Evolutionary conservation across 1,140 invertebrate species (phyloP).

Genomic region (Saccostrea echinata): DNA sequence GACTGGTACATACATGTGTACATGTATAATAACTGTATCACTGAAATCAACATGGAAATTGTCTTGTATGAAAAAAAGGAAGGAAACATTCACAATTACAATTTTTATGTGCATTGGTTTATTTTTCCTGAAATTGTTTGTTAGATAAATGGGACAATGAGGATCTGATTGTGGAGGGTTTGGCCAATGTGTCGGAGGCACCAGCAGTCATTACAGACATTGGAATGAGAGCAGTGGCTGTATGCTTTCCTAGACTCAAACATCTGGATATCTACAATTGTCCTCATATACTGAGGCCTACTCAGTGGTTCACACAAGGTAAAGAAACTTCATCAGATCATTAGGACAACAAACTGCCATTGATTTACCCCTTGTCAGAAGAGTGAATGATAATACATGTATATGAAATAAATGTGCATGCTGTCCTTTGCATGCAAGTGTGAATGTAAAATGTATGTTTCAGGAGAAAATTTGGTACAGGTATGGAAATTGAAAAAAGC

Average conservation of each 20-base stretch:
- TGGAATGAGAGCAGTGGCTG: constrained; percentile 70
- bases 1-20: too few species aligned
- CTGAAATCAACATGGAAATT: too few species aligned
- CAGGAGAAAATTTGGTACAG: too few species aligned
- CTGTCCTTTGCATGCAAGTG: too few species aligned
- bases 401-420: too few species aligned
- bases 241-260: constrained; percentile 66
- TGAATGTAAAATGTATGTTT: too few species aligned
- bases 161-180: constrained; percentile 63
- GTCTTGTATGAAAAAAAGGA: too few species aligned
- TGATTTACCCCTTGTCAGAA: too few species aligned
- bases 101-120: neutral
- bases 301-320: constrained; percentile 69
- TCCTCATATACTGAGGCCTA: constrained; percentile 70
- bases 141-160: constrained; percentile 70
- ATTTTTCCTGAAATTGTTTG: constrained; percentile 6
- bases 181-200: constrained; percentile 70
- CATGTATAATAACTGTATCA: too few species aligned
- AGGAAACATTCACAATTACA: neutral
- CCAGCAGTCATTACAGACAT: constrained; percentile 75
- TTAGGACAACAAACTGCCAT: too few species aligned
- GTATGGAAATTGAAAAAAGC: too few species aligned
- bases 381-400: too few species aligned
- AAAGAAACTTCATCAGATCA: neutral
- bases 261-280: constrained; percentile 71